Conservation (phyloP, 2,797 vertebrate species). For the Lagorchestes hirsutus region DNA sequence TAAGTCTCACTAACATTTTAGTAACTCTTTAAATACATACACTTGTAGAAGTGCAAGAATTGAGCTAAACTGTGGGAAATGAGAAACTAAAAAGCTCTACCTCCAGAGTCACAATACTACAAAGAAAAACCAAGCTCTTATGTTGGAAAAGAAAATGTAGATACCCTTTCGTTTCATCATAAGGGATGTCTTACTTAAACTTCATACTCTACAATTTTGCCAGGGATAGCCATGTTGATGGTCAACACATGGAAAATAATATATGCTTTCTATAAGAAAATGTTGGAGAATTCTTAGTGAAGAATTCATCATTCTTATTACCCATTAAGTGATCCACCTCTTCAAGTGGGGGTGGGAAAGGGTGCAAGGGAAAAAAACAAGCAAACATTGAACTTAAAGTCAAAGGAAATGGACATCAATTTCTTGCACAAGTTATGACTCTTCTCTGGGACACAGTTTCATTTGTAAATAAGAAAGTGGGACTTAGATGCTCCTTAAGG, state of each 20-base stretch:
- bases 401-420: not conserved
- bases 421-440: not conserved
- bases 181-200: conserved; percentile 6
- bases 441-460: not conserved
- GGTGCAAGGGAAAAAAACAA: not conserved
- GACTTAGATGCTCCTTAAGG: not conserved
- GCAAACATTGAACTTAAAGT: not conserved
- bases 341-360: not conserved
- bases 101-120: not conserved
- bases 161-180: not conserved
- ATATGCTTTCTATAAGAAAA: conserved; percentile 1
- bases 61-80: not conserved
- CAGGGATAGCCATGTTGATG: not conserved
- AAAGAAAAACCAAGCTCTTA: not conserved
- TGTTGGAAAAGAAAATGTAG: not conserved
- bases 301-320: conserved; percentile 30
- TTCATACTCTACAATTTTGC: not conserved
- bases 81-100: not conserved
- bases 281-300: conserved; percentile 8
- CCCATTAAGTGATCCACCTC: not conserved
- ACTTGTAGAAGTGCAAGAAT: not conserved
- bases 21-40: not conserved
- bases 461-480: not conserved
- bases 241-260: not conserved
- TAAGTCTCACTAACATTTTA: not conserved